Evolutionary conservation across 2,797 vertebrate genomes (phyloP), one percentile per base, ranked within the genome.

Genomic region (Cossypha dichroa): DNA sequence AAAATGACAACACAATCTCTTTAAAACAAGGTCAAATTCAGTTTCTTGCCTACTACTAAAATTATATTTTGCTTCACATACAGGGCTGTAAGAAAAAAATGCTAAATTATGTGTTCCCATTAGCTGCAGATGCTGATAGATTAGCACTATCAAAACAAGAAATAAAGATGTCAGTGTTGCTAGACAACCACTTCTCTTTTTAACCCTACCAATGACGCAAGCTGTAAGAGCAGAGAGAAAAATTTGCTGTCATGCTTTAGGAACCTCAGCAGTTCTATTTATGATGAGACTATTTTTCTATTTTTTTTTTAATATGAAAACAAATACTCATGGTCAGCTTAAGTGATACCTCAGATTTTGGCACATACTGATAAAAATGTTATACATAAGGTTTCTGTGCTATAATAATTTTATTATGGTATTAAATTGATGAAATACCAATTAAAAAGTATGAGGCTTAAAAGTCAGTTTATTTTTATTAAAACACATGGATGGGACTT

Each of bases 181-280:
- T 96, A 96, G 93, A 97, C 90, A 96, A 90, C 94, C 85, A 67
- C 45, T 91, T 93, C 59, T 93, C 73, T 81, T 94, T 96, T 90
- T 81, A 95, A 72, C 76, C 48, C 58, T 76, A 40, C 41, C 72
- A 62, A 58, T 86, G 72, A 81, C 29, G 73, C 76, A 68, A 54
- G 52, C 80, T 73, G 17, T 8, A 68, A 90, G 60, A 92, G 20
- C 26, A 77, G 36, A 68, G 14, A 88, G 33, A 31, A 90, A 91
- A 79, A 88, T 49, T 63, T 76, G 52, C 38, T 75, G 56, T 59
- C 23, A 58, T 31, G 13, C 20, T 91, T 92, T 55, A 72, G 73
- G 43, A 90, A 74, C 18, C 28, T 74, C 55, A 85, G 54, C 56
- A 82, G 45, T 40, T 62, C 41, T 43, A 60, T 62, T 75, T 89